Evolutionary conservation across 2,113 vertebrate genomes (phyloP).

Genomic region (Rissa tridactyla): DNA sequence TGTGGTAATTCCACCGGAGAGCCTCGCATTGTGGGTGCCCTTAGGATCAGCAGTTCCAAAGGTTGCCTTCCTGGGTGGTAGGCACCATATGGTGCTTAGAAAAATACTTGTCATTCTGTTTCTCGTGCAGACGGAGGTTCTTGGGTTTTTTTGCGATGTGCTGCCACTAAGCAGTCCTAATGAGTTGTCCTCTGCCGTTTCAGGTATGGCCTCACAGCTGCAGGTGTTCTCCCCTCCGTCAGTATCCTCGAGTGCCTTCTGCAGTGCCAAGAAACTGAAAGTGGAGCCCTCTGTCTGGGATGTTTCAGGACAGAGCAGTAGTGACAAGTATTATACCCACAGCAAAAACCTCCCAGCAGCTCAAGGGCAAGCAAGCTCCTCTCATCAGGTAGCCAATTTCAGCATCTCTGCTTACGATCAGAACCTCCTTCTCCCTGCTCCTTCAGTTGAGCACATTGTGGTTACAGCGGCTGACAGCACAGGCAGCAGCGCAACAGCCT

Average conservation of each 20-base stretch:
- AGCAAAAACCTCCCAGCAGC: conserved; percentile 83
- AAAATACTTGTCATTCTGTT: fast-evolving
- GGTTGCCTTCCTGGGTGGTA: not conserved
- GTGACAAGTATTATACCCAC: conserved; percentile 87
- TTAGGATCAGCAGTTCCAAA: not conserved
- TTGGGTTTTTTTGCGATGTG: fast-evolving
- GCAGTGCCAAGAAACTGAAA: conserved; percentile 96
- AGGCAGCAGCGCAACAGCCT: conserved; percentile 82
- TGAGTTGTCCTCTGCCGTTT: not conserved
- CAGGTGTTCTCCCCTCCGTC: conserved; percentile 97
- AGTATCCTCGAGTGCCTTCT: conserved; percentile 96
- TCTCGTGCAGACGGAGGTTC: not conserved
- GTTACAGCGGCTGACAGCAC: conserved; percentile 96
- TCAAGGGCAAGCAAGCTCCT: conserved; percentile 82
- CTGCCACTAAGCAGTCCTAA: not conserved
- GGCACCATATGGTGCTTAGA: not conserved
- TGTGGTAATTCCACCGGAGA: fast-evolving
- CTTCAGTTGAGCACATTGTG: conserved; percentile 85
- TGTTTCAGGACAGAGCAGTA: conserved; percentile 87
- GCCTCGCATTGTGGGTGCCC: fast-evolving
- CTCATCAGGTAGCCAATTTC: conserved; percentile 88
- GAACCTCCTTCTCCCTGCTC: conserved; percentile 79
- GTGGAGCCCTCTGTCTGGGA: conserved; percentile 94
- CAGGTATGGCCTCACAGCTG: conserved; percentile 96
- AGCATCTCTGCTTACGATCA: conserved; percentile 86